Percentiles rank a stretch among this genome's conserved stretches.
phyloP scores from a whole-genome alignment of 2,113 vertebrate genomes.

The Tragulus kanchil region DNA sequence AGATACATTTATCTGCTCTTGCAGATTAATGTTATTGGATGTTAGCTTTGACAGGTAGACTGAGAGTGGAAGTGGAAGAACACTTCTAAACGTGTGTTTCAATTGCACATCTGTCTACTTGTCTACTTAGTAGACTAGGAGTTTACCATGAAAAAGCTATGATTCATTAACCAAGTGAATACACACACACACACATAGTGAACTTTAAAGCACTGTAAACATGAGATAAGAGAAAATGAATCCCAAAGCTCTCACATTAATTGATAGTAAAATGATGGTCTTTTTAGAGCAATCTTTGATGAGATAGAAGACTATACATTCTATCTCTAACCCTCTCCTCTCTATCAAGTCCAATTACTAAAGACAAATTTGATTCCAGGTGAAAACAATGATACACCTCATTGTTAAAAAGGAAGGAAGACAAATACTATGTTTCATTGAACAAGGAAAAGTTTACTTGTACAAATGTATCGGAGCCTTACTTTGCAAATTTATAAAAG shows the following conservation, averaged over 20 bases:
- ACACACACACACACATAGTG: not conserved
- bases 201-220: not conserved
- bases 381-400: not conserved
- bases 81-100: not conserved
- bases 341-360: not conserved
- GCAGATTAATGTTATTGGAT: not conserved
- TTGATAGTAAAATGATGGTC: not conserved
- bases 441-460: not conserved
- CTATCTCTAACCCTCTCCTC: not conserved
- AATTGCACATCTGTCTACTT: not conserved
- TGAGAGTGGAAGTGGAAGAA: not conserved
- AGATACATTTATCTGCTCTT: constrained; percentile 18
- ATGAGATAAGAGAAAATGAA: not conserved
- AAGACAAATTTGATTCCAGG: not conserved
- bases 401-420: not conserved
- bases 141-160: not conserved
- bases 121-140: not conserved
- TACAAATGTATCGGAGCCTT: not conserved
- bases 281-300: not conserved
- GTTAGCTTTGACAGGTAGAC: not conserved
- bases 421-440: not conserved
- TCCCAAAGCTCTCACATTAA: not conserved
- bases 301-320: not conserved
- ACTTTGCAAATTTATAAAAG: not conserved
- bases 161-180: not conserved